Evolutionary conservation across 2,113 vertebrate genomes (phyloP).

Genomic region (Anolis sagrei): DNA sequence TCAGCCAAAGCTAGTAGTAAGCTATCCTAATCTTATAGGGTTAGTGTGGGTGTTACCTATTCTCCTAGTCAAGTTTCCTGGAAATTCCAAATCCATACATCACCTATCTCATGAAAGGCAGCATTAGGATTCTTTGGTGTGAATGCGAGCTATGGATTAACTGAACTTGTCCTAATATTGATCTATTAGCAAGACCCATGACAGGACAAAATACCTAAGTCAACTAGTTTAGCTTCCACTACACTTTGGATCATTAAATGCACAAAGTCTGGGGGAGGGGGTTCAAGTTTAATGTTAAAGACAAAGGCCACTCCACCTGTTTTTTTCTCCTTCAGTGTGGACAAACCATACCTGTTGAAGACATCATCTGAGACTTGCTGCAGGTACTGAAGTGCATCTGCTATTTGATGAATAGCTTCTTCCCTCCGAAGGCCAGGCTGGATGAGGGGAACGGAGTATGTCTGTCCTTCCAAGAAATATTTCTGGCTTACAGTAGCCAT

Average conservation of each 20-base stretch:
- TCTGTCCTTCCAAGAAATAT: constrained; percentile 87
- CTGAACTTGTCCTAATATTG: not conserved
- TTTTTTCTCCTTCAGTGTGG: rapidly evolving
- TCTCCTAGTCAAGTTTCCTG: too few relatives aligned
- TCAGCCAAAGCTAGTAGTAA: too few relatives aligned
- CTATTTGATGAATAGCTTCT: constrained; percentile 92
- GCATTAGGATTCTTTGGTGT: not conserved
- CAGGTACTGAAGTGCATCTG: constrained; percentile 88
- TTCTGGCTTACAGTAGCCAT: constrained; percentile 82
- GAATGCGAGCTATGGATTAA: not conserved
- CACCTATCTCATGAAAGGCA: not conserved
- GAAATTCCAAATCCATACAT: too few relatives aligned
- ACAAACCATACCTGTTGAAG: constrained; percentile 85
- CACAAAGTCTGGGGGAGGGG: not conserved
- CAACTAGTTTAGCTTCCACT: not conserved
- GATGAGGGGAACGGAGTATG: constrained; percentile 90
- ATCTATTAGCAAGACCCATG: too few relatives aligned
- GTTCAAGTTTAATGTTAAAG: not conserved
- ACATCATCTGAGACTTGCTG: constrained; percentile 92
- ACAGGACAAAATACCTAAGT: not conserved
- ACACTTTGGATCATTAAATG: not conserved
- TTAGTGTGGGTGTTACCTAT: too few relatives aligned
- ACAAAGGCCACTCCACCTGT: rapidly evolving
- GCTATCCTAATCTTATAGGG: too few relatives aligned
- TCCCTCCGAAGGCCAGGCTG: constrained; percentile 92